Evolutionary conservation across 2,797 vertebrate species (phyloP), one percentile per base, ranked within the genome.

Genomic region (Tarsius wallacei): DNA sequence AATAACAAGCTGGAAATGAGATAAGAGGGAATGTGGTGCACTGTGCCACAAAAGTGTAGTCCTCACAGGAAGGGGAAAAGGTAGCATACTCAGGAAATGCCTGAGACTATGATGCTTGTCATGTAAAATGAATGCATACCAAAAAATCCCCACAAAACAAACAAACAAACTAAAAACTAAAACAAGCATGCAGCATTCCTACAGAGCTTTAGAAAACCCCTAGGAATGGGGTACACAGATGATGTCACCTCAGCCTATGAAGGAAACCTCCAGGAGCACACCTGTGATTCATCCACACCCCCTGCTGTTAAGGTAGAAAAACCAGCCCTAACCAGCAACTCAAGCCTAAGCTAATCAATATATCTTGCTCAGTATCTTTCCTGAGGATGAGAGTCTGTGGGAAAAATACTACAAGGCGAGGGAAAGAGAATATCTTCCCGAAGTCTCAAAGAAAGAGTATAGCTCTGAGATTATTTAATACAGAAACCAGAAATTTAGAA

Each of bases 391-490:
- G 16, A 31, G 49, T 61, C 33, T 83, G 28, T 4, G 42, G 49
- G 49, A 24, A 49, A 74, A 73, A 70, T 28, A 71, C 2, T 26
- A 17, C 57, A 53, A 36, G 17, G 73, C 24, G 26, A 26, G 78
- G 77, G 47, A 91, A 96, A 78, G 63, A 64, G 36, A 80, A 16
- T 70, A 88, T 21, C 68, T 70, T 87, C 55, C 83, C 22, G 21
- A 92, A 78, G 33, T 59, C 87, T 70, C 47, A 19, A 51, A 57
- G 66, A 68, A 91, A 22, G 21, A 63, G 16, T 17, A 4, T 9
- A 49, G 42, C 74, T 81, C 93, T 66, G 53, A 89, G 87, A 94
- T 71, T 28, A 53, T 63, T 74, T 61, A 66, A 53, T 92, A 87
- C 11, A 78, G 55, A 47, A 96, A 87, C 11, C 6, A 71, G 74